A percentile compares a stretch with the other conserved stretches of the same genome.
Conservation (phyloP, 2,888 invertebrate genomes). For the Monochamus alternatus region DNA sequence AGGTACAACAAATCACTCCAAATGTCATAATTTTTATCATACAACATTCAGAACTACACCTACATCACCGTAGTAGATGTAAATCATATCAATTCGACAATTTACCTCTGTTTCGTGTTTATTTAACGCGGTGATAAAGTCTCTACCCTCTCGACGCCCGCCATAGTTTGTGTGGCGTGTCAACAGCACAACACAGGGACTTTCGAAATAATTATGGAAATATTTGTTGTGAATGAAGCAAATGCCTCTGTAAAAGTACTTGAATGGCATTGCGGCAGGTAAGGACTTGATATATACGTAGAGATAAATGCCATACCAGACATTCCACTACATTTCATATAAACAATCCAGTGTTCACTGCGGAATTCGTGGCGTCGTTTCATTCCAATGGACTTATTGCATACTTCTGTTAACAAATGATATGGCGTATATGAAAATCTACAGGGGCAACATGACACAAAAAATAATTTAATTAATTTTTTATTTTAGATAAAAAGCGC, state of each 20-base stretch:
- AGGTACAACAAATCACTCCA: too few species aligned
- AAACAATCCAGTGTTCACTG: constrained; percentile 19
- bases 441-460: too few species aligned
- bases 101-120: neutral
- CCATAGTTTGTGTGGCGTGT: too few species aligned
- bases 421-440: too few species aligned
- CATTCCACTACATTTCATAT: constrained; percentile 24
- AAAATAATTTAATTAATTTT: too few species aligned
- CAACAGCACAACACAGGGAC: constrained; percentile 11
- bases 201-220: constrained; percentile 34
- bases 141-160: too few species aligned
- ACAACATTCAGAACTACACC: too few species aligned
- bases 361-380: constrained; percentile 14
- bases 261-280: constrained; percentile 29
- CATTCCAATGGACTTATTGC: constrained; percentile 24
- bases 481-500: too few species aligned
- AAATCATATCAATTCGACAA: too few species aligned
- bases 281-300: constrained; percentile 26
- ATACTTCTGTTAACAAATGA: constrained; percentile 17
- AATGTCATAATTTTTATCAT: too few species aligned
- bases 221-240: constrained; percentile 23
- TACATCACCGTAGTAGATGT: too few species aligned
- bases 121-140: neutral
- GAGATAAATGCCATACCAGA: constrained; percentile 28
- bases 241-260: constrained; percentile 10